Conservation (phyloP, 2,797 vertebrate species). For the Pipistrellus pygmaeus region DNA sequence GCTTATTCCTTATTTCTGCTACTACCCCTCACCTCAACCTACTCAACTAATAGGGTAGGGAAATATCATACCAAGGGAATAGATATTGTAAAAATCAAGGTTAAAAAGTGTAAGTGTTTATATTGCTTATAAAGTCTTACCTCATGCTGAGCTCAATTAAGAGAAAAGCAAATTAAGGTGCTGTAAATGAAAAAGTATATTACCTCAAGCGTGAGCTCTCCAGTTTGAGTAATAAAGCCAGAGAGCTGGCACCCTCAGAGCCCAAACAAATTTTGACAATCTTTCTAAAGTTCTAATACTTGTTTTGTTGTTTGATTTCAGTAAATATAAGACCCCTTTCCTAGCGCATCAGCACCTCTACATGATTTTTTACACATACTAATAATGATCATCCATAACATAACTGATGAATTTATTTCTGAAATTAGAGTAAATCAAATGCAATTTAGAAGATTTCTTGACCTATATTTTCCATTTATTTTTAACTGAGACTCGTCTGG, state of each 20-base stretch:
- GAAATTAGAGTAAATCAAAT: neutral
- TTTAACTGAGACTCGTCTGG: neutral
- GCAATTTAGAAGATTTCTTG: neutral
- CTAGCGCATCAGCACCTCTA: neutral
- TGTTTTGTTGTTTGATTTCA: constrained; percentile 16
- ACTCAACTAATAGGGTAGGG: neutral
- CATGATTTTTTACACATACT: neutral
- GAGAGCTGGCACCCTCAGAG: neutral
- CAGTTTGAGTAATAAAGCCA: neutral
- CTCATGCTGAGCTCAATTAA: constrained; percentile 24
- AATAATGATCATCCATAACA: neutral
- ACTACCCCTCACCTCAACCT: neutral
- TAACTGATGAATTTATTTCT: neutral
- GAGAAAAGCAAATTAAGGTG: constrained; percentile 27
- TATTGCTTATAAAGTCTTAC: neutral
- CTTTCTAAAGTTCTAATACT: neutral
- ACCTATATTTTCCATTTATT: neutral
- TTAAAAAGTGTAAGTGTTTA: neutral
- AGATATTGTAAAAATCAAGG: neutral
- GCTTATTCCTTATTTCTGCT: neutral
- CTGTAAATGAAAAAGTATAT: neutral
- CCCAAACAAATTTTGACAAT: neutral
- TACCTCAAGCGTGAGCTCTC: neutral
- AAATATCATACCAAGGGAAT: neutral
- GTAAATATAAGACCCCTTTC: neutral